Conservation (phyloP, 2,888 invertebrate genomes). For the Polietes domitor region DNA sequence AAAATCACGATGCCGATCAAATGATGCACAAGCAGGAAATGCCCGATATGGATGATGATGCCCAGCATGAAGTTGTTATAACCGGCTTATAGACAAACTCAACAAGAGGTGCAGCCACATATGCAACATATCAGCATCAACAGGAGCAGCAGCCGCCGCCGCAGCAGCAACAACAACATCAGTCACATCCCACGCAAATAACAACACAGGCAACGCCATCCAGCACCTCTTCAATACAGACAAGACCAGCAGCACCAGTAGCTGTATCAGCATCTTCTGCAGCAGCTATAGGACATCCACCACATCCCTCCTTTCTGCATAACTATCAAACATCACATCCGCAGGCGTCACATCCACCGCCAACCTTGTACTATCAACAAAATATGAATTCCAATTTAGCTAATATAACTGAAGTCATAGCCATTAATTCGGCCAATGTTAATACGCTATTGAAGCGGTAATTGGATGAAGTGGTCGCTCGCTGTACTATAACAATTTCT, state of each 20-base stretch:
- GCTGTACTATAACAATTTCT: not conserved
- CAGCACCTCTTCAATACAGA: constrained; percentile 62
- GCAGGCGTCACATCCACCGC: not conserved
- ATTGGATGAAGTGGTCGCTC: constrained; percentile 44
- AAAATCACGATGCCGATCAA: constrained; percentile 68
- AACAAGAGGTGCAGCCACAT: constrained; percentile 60
- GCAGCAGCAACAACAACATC: constrained; percentile 54
- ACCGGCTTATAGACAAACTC: constrained; percentile 79
- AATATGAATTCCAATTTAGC: constrained; percentile 51
- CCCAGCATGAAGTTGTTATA: constrained; percentile 79
- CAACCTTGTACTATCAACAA: constrained; percentile 53
- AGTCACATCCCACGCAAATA: constrained; percentile 54
- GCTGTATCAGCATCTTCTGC: constrained; percentile 20
- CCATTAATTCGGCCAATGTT: constrained; percentile 49
- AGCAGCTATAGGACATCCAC: constrained; percentile 32
- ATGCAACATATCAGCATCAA: constrained; percentile 64
- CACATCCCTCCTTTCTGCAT: constrained; percentile 57
- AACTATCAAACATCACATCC: constrained; percentile 58
- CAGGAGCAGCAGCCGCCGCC: too few relatives aligned
- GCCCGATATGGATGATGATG: constrained; percentile 80
- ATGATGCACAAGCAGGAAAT: constrained; percentile 80
- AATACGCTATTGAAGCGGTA: constrained; percentile 58
- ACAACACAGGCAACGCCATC: constrained; percentile 45
- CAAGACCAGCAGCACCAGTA: constrained; percentile 68
- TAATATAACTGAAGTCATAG: constrained; percentile 59